Evolutionary conservation across 2,888 invertebrate species (phyloP), one percentile per base, ranked within the genome.

Genomic region (Labia minor): DNA sequence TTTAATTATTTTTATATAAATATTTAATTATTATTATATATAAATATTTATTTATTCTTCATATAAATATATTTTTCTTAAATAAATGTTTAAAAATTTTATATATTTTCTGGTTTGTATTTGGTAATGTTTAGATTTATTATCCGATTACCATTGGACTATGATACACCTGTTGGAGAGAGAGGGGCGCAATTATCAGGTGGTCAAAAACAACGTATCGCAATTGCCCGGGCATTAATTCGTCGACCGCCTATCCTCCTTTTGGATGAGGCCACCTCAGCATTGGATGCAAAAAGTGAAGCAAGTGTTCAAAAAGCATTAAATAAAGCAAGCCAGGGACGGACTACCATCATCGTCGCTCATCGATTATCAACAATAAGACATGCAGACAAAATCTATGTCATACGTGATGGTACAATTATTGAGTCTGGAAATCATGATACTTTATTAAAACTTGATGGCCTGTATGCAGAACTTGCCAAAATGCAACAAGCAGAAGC

Each of bases 171-270:
- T 63, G 90, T 92, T 19, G 92, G 92, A 2, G 92, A 92, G 74
- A 82, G 88, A 67, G 93, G 93, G 1, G 86, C 90, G 0, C 88
- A 89, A 67, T 75, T 90, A 62, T 89, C 89, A 0, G 93, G 93
- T n/a, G 93, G 93, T 0, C 93, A 94, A 76, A 93, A 93, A 74
- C 94, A 94, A 76, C 81, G 92, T 68, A 89, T 94, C 63, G 94
- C 94, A 1, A 94, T 95, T 72, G 95, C 95, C 0, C 81, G 95
- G 68, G 93, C 94, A 0, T 78, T 95, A 10, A 83, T 95, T 1
- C 81, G 89, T 61, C 83, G 90, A 74, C 94, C 94, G 0, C 83
- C 84, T 68, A 88, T 95, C 70, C 77, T 92, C 21, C 78, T 91
- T 1, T 76, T 91, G 18, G 94, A 95, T 73, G 94, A 95, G 77